A percentile compares a stretch with the other conserved stretches of the same genome.
phyloP scores from a whole-genome alignment of 2,797 vertebrate genomes.

The Yasuhikotakia modesta region DNA sequence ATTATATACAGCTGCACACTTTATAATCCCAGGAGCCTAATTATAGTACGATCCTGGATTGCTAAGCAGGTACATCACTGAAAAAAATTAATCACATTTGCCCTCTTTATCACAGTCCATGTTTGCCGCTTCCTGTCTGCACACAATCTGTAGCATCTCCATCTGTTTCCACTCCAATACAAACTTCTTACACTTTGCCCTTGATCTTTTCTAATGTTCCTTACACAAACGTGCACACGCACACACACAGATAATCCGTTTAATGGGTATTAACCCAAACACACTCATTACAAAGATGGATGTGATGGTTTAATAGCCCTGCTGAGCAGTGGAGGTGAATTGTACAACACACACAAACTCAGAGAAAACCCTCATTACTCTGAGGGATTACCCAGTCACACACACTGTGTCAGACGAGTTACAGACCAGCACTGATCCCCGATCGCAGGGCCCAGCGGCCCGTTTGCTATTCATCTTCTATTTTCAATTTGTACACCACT shows the following conservation, averaged over 20 bases:
- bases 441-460: slow-evolving; percentile 47
- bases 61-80: neutral
- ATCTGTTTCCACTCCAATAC: slow-evolving; percentile 39
- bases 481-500: slow-evolving; percentile 31
- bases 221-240: slow-evolving; percentile 29
- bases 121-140: neutral
- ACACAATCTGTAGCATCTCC: slow-evolving; percentile 25
- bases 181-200: slow-evolving; percentile 32
- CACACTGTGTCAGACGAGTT: slow-evolving; percentile 45
- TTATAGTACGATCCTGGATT: neutral
- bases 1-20: neutral
- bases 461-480: slow-evolving; percentile 25
- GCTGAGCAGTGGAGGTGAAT: slow-evolving; percentile 46
- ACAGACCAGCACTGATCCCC: slow-evolving; percentile 44
- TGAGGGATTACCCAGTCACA: slow-evolving; percentile 58
- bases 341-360: slow-evolving; percentile 37
- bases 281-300: slow-evolving; percentile 51
- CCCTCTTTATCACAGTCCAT: neutral
- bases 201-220: slow-evolving; percentile 40
- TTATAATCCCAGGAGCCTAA: neutral
- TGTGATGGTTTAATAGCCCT: slow-evolving; percentile 48
- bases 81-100: neutral
- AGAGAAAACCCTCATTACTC: slow-evolving; percentile 39
- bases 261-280: slow-evolving; percentile 44
- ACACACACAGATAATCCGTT: slow-evolving; percentile 30